Evolutionary conservation across 92 coral and sea anemone genomes (phyloP).

Genomic region (Epizoanthus scotinus): DNA sequence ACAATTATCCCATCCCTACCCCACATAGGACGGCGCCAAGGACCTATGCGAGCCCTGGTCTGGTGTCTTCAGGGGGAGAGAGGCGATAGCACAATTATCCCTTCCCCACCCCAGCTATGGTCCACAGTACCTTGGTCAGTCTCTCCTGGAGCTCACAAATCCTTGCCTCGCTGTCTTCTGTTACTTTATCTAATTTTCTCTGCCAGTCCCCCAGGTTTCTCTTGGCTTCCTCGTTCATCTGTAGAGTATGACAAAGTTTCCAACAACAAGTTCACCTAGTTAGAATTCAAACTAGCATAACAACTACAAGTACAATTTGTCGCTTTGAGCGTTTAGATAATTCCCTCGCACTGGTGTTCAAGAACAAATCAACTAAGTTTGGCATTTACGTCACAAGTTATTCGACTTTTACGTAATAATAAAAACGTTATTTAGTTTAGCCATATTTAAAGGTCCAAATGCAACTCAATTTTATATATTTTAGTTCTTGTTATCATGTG

Average conservation of each 20-base stretch:
- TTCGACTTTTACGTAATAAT: neutral
- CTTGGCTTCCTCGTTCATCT: constrained; percentile 94
- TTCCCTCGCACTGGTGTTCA: too few species aligned
- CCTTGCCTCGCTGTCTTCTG: constrained; percentile 78
- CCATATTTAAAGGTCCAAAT: neutral
- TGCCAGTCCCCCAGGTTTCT: constrained; percentile 89
- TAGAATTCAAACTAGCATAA: too few species aligned
- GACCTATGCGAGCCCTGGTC: too few species aligned
- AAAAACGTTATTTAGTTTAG: neutral
- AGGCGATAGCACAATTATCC: too few species aligned
- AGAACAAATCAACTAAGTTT: too few species aligned
- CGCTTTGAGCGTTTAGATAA: too few species aligned
- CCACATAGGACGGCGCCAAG: too few species aligned
- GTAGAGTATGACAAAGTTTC: neutral
- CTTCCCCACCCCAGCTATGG: too few species aligned
- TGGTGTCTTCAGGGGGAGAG: too few species aligned
- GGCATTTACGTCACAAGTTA: neutral
- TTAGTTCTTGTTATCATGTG: neutral
- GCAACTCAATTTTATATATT: neutral
- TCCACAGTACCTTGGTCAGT: constrained; percentile 57
- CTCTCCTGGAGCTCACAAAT: constrained; percentile 75
- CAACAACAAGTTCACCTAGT: neutral
- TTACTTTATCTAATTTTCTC: constrained; percentile 77
- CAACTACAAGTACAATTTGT: too few species aligned
- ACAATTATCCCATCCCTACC: too few species aligned